Conservation (phyloP, 2,797 vertebrate species). For the Bradypodion ventrale region DNA sequence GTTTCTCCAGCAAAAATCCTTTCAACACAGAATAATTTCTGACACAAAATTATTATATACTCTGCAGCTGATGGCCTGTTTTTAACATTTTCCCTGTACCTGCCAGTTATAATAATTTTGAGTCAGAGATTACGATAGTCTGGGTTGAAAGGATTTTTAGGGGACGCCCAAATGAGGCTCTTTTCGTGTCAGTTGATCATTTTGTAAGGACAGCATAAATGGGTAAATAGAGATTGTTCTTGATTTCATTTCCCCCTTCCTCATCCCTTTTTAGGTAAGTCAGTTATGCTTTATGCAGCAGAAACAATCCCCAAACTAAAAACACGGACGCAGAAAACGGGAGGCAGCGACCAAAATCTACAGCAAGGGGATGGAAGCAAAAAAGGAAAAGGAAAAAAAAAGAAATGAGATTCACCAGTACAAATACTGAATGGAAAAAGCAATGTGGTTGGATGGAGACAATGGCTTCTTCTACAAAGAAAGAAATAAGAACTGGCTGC, state of each 20-base stretch:
- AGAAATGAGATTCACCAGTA: conserved; percentile 71
- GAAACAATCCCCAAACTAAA: conserved; percentile 98
- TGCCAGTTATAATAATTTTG: too few relatives aligned
- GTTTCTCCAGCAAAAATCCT: too few relatives aligned
- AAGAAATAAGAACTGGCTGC: conserved; percentile 36
- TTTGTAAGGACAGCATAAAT: neutral
- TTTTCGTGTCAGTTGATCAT: neutral
- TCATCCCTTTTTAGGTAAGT: conserved; percentile 79
- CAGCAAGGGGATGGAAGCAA: conserved; percentile 93
- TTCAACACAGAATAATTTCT: too few relatives aligned
- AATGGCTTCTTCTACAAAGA: conserved; percentile 22
- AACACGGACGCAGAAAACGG: conserved; percentile 91
- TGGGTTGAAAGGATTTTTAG: too few relatives aligned
- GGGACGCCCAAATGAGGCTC: too few relatives aligned
- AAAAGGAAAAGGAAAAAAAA: conserved; percentile 98
- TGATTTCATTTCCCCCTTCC: neutral
- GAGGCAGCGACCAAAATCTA: conserved; percentile 83
- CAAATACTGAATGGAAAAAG: rapidly evolving
- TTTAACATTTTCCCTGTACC: neutral
- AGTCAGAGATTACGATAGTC: too few relatives aligned
- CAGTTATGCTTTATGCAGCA: conserved; percentile 91
- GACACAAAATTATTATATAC: too few relatives aligned
- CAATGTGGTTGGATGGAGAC: neutral
- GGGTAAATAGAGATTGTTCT: neutral
- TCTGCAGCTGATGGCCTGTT: neutral